A percentile compares a stretch with the other conserved stretches of the same genome.
Conservation (phyloP, 1,140 invertebrate species). For the Amyelois transitella region DNA sequence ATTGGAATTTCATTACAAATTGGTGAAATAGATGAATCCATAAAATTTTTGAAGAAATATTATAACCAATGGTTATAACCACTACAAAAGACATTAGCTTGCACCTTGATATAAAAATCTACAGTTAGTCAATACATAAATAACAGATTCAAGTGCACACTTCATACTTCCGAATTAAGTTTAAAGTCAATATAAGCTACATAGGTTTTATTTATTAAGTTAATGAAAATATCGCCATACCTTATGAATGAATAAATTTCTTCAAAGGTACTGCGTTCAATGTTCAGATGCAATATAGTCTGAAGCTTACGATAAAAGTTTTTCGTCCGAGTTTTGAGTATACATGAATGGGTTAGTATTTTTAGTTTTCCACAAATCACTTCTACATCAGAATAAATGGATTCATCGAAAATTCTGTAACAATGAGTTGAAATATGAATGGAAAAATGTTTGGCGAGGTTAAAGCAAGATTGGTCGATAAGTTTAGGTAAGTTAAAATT, state of each 20-base stretch:
- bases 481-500: too few species aligned
- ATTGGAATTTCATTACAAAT: too few species aligned
- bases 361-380: constrained; percentile 65
- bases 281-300: constrained; percentile 61
- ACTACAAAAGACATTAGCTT: too few species aligned
- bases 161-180: too few species aligned
- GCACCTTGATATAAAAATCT: too few species aligned
- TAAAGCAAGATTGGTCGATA: constrained; percentile 6
- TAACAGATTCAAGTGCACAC: too few species aligned
- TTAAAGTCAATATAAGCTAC: too few species aligned
- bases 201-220: too few species aligned
- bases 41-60: too few species aligned
- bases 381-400: constrained; percentile 64
- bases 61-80: too few species aligned
- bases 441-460: not conserved
- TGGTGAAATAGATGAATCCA: too few species aligned
- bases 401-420: constrained; percentile 70
- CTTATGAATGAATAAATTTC: constrained; percentile 69
- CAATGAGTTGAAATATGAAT: not conserved
- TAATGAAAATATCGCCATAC: constrained; percentile 24
- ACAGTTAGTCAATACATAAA: too few species aligned
- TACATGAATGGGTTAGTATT: constrained; percentile 65
- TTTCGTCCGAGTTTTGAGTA: constrained; percentile 61
- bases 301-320: constrained; percentile 63
- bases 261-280: constrained; percentile 55